Percentiles rank a stretch among this genome's conserved stretches.
Conservation (phyloP, 2,113 vertebrate genomes). For the Andinoacara biseriatus region DNA sequence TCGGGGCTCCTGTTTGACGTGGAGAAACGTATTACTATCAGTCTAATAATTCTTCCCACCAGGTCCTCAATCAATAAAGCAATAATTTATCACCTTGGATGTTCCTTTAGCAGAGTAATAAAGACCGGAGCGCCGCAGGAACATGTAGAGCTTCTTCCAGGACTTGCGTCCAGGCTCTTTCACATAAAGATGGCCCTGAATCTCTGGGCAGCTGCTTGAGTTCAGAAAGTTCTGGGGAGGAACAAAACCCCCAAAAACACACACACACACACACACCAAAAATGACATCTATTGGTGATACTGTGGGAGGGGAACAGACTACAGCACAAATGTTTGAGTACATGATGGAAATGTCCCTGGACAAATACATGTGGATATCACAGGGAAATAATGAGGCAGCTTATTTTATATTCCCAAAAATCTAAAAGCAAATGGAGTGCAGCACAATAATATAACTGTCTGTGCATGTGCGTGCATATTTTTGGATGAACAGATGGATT, state of each 20-base stretch:
- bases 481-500: slow-evolving; percentile 12
- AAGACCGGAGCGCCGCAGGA: slow-evolving; percentile 93
- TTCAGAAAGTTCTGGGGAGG: slow-evolving; percentile 91
- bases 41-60: not conserved
- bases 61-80: not conserved
- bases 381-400: not conserved
- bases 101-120: slow-evolving; percentile 97
- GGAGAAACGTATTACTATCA: not conserved
- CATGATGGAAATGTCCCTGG: not conserved
- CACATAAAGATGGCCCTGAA: slow-evolving; percentile 93
- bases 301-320: not conserved
- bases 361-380: not conserved
- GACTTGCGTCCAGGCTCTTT: slow-evolving; percentile 95
- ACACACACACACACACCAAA: not conserved
- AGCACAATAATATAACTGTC: not conserved
- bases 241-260: not conserved
- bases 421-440: not conserved
- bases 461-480: slow-evolving; percentile 5
- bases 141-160: slow-evolving; percentile 95
- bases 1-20: slow-evolving; percentile 85
- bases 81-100: slow-evolving; percentile 86
- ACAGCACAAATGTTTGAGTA: not conserved
- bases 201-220: slow-evolving; percentile 95
- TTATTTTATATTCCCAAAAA: slow-evolving; percentile 2
- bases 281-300: not conserved